Percentiles rank a stretch among this genome's conserved stretches.
Conservation (phyloP, 2,888 invertebrate genomes). For the Acrobasis suavella region DNA sequence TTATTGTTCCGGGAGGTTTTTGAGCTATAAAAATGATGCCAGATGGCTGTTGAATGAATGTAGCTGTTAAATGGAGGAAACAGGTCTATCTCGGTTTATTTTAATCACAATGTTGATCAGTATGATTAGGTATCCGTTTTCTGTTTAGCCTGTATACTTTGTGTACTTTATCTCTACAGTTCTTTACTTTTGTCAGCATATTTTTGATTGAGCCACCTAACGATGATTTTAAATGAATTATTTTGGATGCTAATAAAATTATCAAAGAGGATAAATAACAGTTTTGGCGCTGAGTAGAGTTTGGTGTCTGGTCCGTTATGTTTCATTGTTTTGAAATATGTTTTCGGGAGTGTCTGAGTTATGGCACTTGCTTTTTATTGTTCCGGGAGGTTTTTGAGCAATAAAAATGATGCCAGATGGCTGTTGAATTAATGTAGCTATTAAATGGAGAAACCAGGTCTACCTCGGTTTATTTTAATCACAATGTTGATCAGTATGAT, state of each 20-base stretch:
- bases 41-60: constrained; percentile 2
- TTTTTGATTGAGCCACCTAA: too few species aligned
- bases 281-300: constrained; percentile 20
- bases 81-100: neutral
- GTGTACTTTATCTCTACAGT: too few species aligned
- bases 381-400: neutral
- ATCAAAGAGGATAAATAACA: constrained; percentile 28
- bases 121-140: neutral
- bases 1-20: constrained; percentile 6
- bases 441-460: neutral
- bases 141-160: too few species aligned
- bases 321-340: constrained; percentile 20
- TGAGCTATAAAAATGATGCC: neutral
- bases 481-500: too few species aligned
- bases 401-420: neutral
- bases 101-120: neutral
- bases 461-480: neutral
- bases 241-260: constrained; percentile 34
- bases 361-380: constrained; percentile 14
- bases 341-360: constrained; percentile 8
- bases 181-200: too few species aligned
- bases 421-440: neutral
- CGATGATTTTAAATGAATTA: constrained; percentile 37
- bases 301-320: constrained; percentile 18
- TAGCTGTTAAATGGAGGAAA: neutral